These are phyloP conservation scores for Oryzias sinensis DNA, from an alignment of 2,797 vertebrate genomes.

Conservation along the genomic window DNA sequence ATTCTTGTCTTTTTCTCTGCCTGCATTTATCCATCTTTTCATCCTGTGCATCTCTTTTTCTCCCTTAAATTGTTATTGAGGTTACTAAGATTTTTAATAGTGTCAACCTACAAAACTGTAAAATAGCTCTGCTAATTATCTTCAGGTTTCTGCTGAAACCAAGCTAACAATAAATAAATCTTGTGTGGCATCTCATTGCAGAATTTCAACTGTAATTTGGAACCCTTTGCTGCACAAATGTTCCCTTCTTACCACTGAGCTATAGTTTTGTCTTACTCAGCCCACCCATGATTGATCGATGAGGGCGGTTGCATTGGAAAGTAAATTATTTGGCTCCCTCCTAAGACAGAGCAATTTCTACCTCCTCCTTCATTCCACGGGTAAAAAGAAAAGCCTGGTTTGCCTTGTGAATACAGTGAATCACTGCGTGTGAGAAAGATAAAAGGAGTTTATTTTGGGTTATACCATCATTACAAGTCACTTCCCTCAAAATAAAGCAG, in stretches of 20 bases:
- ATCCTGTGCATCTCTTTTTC: conserved; percentile 38
- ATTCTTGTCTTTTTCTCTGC: conserved; percentile 12
- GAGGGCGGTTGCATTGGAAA: conserved; percentile 26
- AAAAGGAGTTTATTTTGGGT: conserved; percentile 1
- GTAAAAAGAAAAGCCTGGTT: conserved; percentile 5
- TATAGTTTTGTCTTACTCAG: neutral
- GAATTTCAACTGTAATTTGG: conserved; percentile 21
- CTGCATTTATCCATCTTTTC: conserved; percentile 6
- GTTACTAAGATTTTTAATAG: conserved; percentile 8
- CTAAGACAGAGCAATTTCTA: conserved; percentile 17
- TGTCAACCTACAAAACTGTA: neutral
- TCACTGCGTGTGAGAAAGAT: neutral
- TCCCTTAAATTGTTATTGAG: conserved; percentile 8
- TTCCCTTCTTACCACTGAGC: conserved; percentile 5
- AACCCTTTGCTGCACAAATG: conserved; percentile 2
- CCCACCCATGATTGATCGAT: conserved; percentile 31
- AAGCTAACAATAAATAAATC: conserved; percentile 15
- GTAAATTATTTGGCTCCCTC: conserved; percentile 27
- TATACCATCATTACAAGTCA: conserved; percentile 10
- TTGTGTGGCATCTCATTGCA: conserved; percentile 1
- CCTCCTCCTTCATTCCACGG: conserved; percentile 17
- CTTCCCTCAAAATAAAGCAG: conserved; percentile 1
- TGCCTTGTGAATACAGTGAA: neutral
- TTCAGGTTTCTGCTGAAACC: conserved; percentile 10
- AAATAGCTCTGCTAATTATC: neutral